These are phyloP conservation scores for Cataglyphis rosenhaueri DNA, from an alignment of 2,888 invertebrate genomes.

Conservation along the genomic window DNA sequence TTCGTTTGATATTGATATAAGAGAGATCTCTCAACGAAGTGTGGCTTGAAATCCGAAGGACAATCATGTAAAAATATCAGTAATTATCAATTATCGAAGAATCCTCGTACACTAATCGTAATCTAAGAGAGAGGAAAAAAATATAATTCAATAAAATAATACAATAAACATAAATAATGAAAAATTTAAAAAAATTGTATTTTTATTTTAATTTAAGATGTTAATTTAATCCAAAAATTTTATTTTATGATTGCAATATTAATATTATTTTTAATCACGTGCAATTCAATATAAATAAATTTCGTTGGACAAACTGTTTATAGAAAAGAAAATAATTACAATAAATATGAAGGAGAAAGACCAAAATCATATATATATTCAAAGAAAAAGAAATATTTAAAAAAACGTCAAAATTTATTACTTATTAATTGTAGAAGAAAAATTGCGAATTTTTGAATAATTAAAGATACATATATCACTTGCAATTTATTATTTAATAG, in stretches of 20 bases:
- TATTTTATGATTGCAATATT: neutral
- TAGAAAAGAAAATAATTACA: neutral
- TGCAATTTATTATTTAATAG: neutral
- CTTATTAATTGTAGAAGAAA: neutral
- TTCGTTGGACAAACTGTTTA: neutral
- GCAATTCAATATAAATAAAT: neutral
- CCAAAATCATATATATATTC: neutral
- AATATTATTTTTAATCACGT: neutral
- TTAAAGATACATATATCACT: neutral
- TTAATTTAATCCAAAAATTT: neutral
- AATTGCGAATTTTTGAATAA: neutral
- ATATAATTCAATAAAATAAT: neutral
- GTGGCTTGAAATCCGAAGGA: neutral
- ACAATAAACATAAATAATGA: neutral
- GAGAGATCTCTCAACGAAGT: neutral
- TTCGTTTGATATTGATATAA: neutral
- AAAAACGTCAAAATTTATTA: neutral
- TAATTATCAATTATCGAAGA: neutral
- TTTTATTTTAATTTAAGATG: neutral
- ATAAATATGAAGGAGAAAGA: neutral
- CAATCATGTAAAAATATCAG: constrained; percentile 2
- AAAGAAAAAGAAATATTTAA: neutral
- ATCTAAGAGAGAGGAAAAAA: neutral
- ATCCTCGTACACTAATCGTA: neutral
- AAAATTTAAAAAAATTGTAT: neutral